These are phyloP conservation scores for Anomalospiza imberbis DNA, from an alignment of 2,797 vertebrate genomes.

Conservation along the genomic window DNA sequence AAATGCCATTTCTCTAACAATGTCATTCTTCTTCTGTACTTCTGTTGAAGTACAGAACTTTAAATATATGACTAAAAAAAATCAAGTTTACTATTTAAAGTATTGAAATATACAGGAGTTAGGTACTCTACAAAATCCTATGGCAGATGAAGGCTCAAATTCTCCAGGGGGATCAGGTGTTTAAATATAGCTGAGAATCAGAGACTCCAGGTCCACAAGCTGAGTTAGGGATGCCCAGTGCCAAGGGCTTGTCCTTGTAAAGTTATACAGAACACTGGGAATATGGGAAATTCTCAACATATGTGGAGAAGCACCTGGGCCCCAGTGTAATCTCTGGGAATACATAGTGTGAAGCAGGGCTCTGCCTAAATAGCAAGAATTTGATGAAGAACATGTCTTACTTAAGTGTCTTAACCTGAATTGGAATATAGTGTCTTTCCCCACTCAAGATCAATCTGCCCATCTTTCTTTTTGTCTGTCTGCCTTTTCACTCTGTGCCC, in stretches of 20 bases:
- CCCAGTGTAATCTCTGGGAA: not conserved
- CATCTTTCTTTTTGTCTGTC: not conserved
- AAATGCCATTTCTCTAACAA: not conserved
- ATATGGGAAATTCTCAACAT: not conserved
- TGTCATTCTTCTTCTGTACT: not conserved
- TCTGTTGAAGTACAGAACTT: not conserved
- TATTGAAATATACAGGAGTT: not conserved
- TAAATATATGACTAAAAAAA: not conserved
- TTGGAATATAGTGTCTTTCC: not conserved
- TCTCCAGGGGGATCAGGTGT: not conserved
- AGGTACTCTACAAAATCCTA: not conserved
- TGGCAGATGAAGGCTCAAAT: not conserved
- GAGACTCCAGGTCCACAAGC: not conserved
- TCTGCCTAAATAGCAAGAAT: not conserved
- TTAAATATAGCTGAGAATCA: slow-evolving; percentile 6
- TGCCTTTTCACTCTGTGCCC: not conserved
- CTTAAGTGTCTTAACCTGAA: not conserved
- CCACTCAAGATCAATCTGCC: not conserved
- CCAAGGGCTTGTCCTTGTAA: not conserved
- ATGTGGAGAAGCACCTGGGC: not conserved
- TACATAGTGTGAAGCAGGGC: not conserved
- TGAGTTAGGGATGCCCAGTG: not conserved
- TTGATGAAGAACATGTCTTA: not conserved
- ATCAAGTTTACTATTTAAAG: not conserved
- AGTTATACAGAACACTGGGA: not conserved